Base-by-base conservation (phyloP, 2,797 vertebrate genomes). In the Arvicola amphibius region DNA sequence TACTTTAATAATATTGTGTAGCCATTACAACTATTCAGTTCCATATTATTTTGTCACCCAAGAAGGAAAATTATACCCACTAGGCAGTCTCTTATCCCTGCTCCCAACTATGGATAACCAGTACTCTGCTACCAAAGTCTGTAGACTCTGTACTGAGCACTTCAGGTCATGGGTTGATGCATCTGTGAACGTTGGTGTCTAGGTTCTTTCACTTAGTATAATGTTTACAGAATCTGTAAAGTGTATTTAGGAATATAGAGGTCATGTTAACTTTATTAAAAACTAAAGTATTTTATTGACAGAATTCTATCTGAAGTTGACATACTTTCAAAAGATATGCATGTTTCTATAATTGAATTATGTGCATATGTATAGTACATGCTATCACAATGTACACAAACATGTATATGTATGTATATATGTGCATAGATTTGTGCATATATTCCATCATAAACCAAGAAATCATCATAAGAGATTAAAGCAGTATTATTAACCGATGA, bases 301-400 rank as follows among this genome's bases (percentile, higher is more conserved):
- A 88, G 1, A 95, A 88, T 88, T 94, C 23, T 59, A 95, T 61
- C 25, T n/a, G 76, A 80, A 9, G 25, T 85, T 59, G 46, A 56
- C 48, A 21, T 43, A 65, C 17, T 53, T 56, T 92, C 59, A 17
- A 73, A 94, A 94, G 48, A 91, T 63, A 56, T 40, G 46, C 63
- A 69, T 2, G 0, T 3, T 67, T 69, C 19, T n/a, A 69, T n/a
- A n/a, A 69, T 19, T 69, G 17, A n/a, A 69, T 23, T 59, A 23
- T 51, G 13, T 51, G 48, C 12, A 51, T 46, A 14, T 71, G 12
- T 46, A 48, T 21, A 37, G 46, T 27, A 79, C 37, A 65, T 51
- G 4, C 4, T 29, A 29, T 89, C 32, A 48, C 51, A 77, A 77
- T 37, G 3, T 48, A 48, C 23, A 34, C 7, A 9, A 40, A 29